A percentile compares a stretch with the other conserved stretches of the same genome.
Conservation (phyloP, 2,888 invertebrate species). For the Ferdinandea cuprea region DNA sequence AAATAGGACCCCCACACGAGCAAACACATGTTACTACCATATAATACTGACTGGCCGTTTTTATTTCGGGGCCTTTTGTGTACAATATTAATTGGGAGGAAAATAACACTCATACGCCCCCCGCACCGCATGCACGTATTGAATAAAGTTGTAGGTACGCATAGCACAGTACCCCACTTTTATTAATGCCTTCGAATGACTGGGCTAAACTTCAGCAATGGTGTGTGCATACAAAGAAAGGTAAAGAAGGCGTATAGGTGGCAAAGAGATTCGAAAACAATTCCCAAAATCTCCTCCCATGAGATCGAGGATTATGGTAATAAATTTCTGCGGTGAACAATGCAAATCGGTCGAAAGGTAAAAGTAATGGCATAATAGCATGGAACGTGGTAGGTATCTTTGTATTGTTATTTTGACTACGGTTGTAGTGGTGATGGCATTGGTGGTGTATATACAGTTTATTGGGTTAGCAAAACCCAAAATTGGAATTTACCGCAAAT, state of each 20-base stretch:
- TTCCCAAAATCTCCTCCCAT: conserved; percentile 37
- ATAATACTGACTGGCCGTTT: neutral
- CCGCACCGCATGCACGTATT: conserved; percentile 19
- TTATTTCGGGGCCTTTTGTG: neutral
- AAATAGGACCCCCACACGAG: neutral
- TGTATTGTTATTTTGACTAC: conserved; percentile 9
- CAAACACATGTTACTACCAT: conserved; percentile 11
- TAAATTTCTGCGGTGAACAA: conserved; percentile 55
- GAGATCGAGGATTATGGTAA: conserved; percentile 43
- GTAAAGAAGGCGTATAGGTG: conserved; percentile 26
- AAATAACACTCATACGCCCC: conserved; percentile 45
- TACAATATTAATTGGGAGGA: conserved; percentile 36
- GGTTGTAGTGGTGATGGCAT: neutral
- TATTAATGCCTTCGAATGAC: conserved; percentile 24
- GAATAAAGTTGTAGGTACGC: conserved; percentile 26
- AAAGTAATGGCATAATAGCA: conserved; percentile 36
- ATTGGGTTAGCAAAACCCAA: conserved; percentile 18
- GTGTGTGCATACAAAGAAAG: neutral
- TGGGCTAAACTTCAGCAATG: conserved; percentile 17
- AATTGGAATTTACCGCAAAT: conserved; percentile 41
- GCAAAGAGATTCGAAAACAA: conserved; percentile 42
- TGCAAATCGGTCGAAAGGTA: conserved; percentile 48
- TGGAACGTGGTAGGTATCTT: conserved; percentile 7
- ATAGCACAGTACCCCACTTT: no score
- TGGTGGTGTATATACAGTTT: conserved; percentile 5